Conservation (phyloP, 35 echinoderm and acorn worm species). For the Ophiothrix spiculata region DNA sequence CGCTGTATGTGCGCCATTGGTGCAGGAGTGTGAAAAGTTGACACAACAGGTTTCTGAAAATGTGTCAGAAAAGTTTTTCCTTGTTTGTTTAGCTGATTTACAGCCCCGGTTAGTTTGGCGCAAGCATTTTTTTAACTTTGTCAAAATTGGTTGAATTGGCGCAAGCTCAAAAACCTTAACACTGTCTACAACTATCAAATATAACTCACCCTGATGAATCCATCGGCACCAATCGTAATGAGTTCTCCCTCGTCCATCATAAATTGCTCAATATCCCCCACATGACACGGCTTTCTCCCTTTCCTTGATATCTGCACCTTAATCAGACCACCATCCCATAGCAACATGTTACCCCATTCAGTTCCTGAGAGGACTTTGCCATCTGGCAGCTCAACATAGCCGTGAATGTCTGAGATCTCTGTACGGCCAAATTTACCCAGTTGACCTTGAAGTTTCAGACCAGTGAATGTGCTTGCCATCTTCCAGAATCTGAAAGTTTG, state of each 20-base stretch:
- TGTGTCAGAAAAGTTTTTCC: no score
- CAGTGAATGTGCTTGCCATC: constrained; percentile 96
- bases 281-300: constrained; percentile 85
- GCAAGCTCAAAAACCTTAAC: no score
- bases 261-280: constrained; percentile 92
- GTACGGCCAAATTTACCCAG: constrained; percentile 98
- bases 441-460: constrained; percentile 90
- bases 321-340: constrained; percentile 92
- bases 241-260: constrained; percentile 97
- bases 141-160: no score
- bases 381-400: constrained; percentile 92
- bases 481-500: constrained; percentile 82
- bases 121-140: no score
- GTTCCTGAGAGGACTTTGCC: constrained; percentile 95
- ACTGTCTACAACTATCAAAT: no score
- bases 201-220: no score
- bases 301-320: constrained; percentile 84
- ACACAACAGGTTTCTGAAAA: no score
- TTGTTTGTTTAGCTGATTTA: no score
- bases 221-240: constrained; percentile 96
- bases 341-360: constrained; percentile 97
- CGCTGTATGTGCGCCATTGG: no score
- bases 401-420: constrained; percentile 94
- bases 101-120: no score
- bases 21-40: no score